These are phyloP conservation scores for Lymantria dispar DNA, from an alignment of 2,888 invertebrate species.

Conservation along the genomic window DNA sequence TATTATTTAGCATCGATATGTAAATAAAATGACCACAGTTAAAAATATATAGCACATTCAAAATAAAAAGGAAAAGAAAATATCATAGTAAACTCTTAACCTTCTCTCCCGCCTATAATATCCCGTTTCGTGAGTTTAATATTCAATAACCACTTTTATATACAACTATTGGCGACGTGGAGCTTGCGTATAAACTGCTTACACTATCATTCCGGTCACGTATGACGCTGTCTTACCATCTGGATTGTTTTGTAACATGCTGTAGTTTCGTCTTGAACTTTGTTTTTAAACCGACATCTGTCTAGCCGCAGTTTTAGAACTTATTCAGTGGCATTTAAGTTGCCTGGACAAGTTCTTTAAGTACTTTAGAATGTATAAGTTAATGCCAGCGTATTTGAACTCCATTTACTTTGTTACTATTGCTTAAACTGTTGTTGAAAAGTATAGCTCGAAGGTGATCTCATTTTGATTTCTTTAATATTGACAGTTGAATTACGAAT, in stretches of 20 bases:
- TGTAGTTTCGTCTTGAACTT: slow-evolving; percentile 56
- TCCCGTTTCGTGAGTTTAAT: slow-evolving; percentile 56
- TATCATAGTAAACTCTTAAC: slow-evolving; percentile 37
- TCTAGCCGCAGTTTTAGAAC: slow-evolving; percentile 45
- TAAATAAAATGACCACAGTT: not conserved
- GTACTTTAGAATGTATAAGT: slow-evolving; percentile 12
- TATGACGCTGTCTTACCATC: slow-evolving; percentile 67
- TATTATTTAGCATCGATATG: not conserved
- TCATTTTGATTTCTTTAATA: too few species aligned
- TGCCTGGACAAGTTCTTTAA: slow-evolving; percentile 21
- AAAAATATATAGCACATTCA: not conserved
- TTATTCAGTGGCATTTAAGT: slow-evolving; percentile 45
- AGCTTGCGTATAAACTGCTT: slow-evolving; percentile 11
- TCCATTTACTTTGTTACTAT: too few species aligned
- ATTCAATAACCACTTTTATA: slow-evolving; percentile 62
- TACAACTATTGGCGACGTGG: slow-evolving; percentile 45
- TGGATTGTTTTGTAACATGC: slow-evolving; percentile 73
- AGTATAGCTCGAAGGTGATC: too few species aligned
- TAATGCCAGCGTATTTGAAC: not conserved
- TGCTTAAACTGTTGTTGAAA: too few species aligned
- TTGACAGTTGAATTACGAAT: too few species aligned
- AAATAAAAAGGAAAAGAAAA: slow-evolving; percentile 3
- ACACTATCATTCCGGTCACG: slow-evolving; percentile 59
- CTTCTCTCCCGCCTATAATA: slow-evolving; percentile 39
- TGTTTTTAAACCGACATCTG: slow-evolving; percentile 64